These are phyloP conservation scores for Drosophila picticornis DNA, from an alignment of 2,888 invertebrate genomes.

Conservation along the genomic window DNA sequence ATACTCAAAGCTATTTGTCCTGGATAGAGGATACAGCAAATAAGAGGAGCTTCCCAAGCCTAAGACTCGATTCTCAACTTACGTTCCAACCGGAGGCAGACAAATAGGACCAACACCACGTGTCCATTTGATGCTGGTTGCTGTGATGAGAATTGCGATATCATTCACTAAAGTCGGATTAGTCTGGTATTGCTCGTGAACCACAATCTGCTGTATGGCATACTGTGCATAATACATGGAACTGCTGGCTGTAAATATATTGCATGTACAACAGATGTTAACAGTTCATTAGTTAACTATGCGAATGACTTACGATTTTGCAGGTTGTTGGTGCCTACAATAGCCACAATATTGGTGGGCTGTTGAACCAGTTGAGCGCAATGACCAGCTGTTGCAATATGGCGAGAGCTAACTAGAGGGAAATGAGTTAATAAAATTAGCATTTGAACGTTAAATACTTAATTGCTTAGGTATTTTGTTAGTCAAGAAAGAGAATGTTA, in stretches of 20 bases:
- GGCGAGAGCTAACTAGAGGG: constrained; percentile 78
- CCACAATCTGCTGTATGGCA: constrained; percentile 66
- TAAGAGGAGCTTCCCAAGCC: accelerated
- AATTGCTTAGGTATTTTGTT: neutral
- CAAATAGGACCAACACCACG: constrained; percentile 87
- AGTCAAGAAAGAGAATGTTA: neutral
- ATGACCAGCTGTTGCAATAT: constrained; percentile 86
- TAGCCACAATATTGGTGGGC: constrained; percentile 75
- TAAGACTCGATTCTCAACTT: constrained; percentile 27
- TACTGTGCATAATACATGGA: constrained; percentile 81
- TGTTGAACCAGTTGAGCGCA: constrained; percentile 73
- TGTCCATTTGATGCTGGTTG: constrained; percentile 85
- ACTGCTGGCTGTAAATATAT: constrained; percentile 44
- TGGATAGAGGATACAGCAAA: constrained; percentile 1
- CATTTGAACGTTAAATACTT: neutral
- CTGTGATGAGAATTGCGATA: constrained; percentile 86
- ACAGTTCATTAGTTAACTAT: neutral
- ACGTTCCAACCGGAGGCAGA: constrained; percentile 86
- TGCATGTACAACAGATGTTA: neutral
- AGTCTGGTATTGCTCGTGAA: constrained; percentile 61
- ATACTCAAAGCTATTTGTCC: constrained; percentile 64
- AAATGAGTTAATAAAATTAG: neutral
- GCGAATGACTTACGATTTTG: constrained; percentile 79
- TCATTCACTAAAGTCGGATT: constrained; percentile 84
- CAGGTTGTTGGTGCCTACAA: constrained; percentile 86